Percentiles rank a stretch among this genome's conserved stretches.
Conservation (phyloP, 2,797 vertebrate species). For the Pogoniulus pusillus region DNA sequence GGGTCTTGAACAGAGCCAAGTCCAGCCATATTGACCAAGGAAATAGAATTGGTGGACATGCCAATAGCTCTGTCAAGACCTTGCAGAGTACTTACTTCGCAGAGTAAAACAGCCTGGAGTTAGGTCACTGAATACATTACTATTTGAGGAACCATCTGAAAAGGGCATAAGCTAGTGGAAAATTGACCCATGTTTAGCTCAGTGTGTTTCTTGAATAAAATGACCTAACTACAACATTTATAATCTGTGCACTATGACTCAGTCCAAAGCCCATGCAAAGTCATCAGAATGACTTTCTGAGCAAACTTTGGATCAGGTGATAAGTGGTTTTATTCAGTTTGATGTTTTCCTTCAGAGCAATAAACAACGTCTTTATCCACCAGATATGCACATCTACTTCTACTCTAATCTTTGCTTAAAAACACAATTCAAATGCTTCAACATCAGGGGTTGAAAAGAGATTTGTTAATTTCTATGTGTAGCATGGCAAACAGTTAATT, state of each 20-base stretch:
- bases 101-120: background rate
- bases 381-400: background rate
- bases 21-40: background rate
- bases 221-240: background rate
- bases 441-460: background rate
- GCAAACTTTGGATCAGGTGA: background rate
- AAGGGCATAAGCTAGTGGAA: background rate
- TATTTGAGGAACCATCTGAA: background rate
- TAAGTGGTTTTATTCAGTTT: background rate
- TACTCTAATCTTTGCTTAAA: background rate
- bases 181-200: background rate
- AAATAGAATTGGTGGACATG: background rate
- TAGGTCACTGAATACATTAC: background rate
- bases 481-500: background rate
- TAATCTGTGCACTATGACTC: background rate
- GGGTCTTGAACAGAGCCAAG: background rate
- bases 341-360: conserved; percentile 5
- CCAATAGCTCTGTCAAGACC: background rate
- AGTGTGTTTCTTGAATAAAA: background rate
- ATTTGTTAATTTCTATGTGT: background rate
- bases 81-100: conserved; percentile 13
- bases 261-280: conserved; percentile 9
- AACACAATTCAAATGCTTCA: background rate
- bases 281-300: background rate
- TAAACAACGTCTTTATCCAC: background rate